phyloP scores from a whole-genome alignment of 1,140 invertebrate genomes.

The Cryptotermes secundus region DNA sequence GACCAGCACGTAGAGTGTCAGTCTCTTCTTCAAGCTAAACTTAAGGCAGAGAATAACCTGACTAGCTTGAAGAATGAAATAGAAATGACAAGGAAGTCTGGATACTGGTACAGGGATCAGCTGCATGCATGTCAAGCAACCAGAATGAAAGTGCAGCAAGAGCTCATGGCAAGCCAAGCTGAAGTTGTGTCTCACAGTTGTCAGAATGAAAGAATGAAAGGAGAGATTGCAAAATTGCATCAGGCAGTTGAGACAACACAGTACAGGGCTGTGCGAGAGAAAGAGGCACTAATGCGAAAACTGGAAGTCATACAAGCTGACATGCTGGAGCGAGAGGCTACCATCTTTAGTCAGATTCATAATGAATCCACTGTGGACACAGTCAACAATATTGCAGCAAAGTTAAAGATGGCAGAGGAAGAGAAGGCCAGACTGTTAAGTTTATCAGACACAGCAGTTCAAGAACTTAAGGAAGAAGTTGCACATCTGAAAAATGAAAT shows the following conservation, averaged over 20 bases:
- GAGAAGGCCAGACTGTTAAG: conserved; percentile 43
- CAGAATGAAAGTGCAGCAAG: conserved; percentile 46
- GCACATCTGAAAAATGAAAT: conserved; percentile 45
- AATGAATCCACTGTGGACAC: conserved; percentile 27
- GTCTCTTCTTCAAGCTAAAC: conserved; percentile 47
- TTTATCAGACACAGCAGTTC: conserved; percentile 42
- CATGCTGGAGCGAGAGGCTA: conserved; percentile 52
- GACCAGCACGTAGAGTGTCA: conserved; percentile 52
- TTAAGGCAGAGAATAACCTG: conserved; percentile 48
- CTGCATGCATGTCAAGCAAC: conserved; percentile 47
- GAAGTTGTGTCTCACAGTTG: conserved; percentile 43
- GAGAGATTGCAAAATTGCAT: conserved; percentile 45
- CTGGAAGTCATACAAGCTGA: conserved; percentile 52
- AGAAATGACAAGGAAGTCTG: conserved; percentile 45
- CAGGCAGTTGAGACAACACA: conserved; percentile 47
- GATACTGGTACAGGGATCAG: conserved; percentile 53
- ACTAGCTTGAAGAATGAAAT: conserved; percentile 47
- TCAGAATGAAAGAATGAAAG: conserved; percentile 47
- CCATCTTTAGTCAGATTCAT: conserved; percentile 48
- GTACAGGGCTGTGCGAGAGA: conserved; percentile 47
- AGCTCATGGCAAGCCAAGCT: conserved; percentile 47
- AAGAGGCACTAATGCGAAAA: conserved; percentile 50
- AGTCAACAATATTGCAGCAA: background rate
- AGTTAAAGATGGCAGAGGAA: conserved; percentile 44
- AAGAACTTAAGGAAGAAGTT: conserved; percentile 47